phyloP scores from a whole-genome alignment of 2,797 vertebrate genomes.

The Esox masquinongy region DNA sequence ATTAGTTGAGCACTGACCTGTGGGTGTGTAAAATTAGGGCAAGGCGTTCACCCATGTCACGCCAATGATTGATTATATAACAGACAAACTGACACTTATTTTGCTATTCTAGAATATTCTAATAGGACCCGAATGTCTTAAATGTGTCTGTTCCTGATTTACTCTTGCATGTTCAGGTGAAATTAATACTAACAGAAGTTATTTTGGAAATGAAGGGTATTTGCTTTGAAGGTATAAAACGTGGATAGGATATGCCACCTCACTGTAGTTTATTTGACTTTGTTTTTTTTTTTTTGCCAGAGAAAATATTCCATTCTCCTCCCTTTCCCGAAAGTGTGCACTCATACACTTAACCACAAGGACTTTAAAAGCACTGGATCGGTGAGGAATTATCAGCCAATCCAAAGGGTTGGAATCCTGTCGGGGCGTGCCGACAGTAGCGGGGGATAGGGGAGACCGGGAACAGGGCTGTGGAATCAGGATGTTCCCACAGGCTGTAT shows the following conservation, averaged over 20 bases:
- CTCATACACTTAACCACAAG: not conserved
- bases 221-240: not conserved
- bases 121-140: not conserved
- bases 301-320: not conserved
- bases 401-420: not conserved
- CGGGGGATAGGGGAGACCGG: not conserved
- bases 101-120: not conserved
- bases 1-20: too few species aligned
- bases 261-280: too few species aligned
- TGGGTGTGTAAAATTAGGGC: too few species aligned
- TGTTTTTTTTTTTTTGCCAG: not conserved
- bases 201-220: not conserved
- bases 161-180: not conserved
- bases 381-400: not conserved
- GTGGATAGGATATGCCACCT: not conserved
- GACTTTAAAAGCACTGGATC: not conserved
- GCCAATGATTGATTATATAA: too few species aligned
- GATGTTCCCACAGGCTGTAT: not conserved
- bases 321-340: not conserved
- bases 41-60: too few species aligned
- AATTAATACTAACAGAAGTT: not conserved
- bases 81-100: too few species aligned
- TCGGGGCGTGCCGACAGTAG: not conserved
- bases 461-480: not conserved
- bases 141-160: not conserved